Evolutionary conservation across 2,888 invertebrate species (phyloP).

Genomic region (Plutella xylostella): DNA sequence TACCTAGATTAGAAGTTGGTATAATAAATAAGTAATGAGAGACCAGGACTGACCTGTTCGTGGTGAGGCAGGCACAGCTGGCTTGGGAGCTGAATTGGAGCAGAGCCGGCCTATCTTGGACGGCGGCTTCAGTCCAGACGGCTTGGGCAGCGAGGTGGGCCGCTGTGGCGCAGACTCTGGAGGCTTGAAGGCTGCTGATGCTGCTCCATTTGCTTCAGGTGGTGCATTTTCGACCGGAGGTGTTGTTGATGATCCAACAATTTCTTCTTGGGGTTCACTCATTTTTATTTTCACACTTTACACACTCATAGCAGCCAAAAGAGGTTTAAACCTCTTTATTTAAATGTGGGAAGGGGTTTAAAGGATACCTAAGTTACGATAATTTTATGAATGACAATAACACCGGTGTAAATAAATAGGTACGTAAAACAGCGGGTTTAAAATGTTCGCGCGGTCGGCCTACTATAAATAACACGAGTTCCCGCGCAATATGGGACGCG

Average conservation of each 20-base stretch:
- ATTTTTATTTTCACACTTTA: conserved; percentile 36
- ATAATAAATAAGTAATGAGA: too few species aligned
- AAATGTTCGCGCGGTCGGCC: conserved; percentile 44
- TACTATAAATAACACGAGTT: conserved; percentile 63
- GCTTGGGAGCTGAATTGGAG: conserved; percentile 73
- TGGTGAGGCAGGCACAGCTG: conserved; percentile 73
- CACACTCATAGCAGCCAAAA: conserved; percentile 20
- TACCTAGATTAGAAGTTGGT: too few species aligned
- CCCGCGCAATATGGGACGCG: conserved; percentile 62
- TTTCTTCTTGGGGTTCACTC: conserved; percentile 48
- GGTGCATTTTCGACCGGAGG: conserved; percentile 43
- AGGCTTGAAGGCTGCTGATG: conserved; percentile 17
- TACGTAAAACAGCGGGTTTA: conserved; percentile 35
- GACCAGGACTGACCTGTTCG: conserved; percentile 66
- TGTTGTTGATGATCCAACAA: conserved; percentile 22
- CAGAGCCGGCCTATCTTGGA: conserved; percentile 77
- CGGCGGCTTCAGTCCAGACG: conserved; percentile 74
- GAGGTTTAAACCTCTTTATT: too few species aligned
- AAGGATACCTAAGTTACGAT: too few species aligned
- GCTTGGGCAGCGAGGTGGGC: conserved; percentile 59
- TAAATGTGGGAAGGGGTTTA: too few species aligned
- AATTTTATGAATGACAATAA: too few species aligned
- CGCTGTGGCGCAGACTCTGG: conserved; percentile 22
- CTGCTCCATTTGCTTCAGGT: conserved; percentile 30
- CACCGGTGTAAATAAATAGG: too few species aligned